Evolutionary conservation across 2,113 vertebrate genomes (phyloP), one percentile per base, ranked within the genome.

Genomic region (Leuciscus idus): DNA sequence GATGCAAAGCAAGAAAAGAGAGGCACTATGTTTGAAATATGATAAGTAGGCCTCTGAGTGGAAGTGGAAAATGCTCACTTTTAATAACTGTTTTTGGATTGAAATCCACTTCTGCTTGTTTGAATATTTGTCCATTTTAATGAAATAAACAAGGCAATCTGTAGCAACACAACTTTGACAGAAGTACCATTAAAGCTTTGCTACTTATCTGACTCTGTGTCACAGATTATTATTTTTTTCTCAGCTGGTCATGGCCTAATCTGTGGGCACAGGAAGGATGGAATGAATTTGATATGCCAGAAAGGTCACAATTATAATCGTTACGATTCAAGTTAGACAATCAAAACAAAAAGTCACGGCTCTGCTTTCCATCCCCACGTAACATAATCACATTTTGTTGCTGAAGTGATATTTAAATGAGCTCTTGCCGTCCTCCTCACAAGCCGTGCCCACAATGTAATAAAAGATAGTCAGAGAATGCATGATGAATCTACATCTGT

Each of bases 1-100:
- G 73, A 72, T 89, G 87, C 87, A 91, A 90, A 87, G 28, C 15
- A 77, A 86, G 81, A 4, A 72, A 64, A 50, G 19, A 21, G 43
- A 30, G 33, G 43, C 28, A 72, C 48, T 80, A 28, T 83, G 84
- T 85, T 76, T 80, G 84, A 89, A 90, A 90, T 84, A 88, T 85
- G 52, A 30, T 52, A 75, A 72, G 55, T 64, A 79, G 85, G 68
- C 39, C 52, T 76, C 43, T 8, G 15, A 57, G n/a, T 72, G n/a
- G 50, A 77, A 33, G 28, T 8, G n/a, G 48, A 55, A 82, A 61
- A 85, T 39, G 33, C 4, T 73, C 46, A 75, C 36, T 57, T 74
- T 80, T 55, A 74, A 61, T 64, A 8, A 28, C 52, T 23, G 46
- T 46, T 81, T 81, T 62, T 81, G 46, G 15, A 50, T 79, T 36